Evolutionary conservation across 2,113 vertebrate genomes (phyloP), one percentile per base, ranked within the genome.

Genomic region (Cacatua alba): DNA sequence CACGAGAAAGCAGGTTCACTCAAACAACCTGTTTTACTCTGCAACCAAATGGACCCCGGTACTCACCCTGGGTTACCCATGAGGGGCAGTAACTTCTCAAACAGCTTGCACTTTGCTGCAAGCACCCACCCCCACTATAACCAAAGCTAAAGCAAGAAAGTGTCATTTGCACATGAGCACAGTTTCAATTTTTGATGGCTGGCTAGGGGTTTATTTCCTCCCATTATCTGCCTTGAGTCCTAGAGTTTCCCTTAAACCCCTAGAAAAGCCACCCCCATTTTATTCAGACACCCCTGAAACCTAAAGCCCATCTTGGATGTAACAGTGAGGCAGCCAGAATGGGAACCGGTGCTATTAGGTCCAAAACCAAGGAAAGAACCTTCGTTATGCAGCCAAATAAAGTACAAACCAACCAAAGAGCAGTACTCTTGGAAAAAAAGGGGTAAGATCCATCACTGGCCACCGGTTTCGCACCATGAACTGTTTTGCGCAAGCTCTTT

Each of bases 381-480:
- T 33, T 65, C 48, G 39, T 87, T 11, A 60, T 1, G 4, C 25
- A 63, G 37, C 17, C 37, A 65, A 62, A 69, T 48, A 48, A 91
- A 67, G 16, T 10, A 46, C 9, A 49, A 83, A 55, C 12, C 20
- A 41, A 55, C 31, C 53, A 14, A 9, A 17, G 25, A 77, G 10
- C 6, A 25, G 9, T 5, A 59, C 29, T 33, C 52, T 28, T 3
- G 24, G 16, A 7, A 29, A 78, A 52, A 86, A 79, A 55, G 14
- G 7, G 0, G 0, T 0, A 67, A 75, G 33, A 37, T 21, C n/a
- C 65, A n/a, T 8, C 0, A 0, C 48, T 9, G 62, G 25, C 55
- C 21, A 53, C 2, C 0, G 0, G 10, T 51, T 81, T 71, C 59
- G 67, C 25, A 59, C 8, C 9, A 2, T 2, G 4, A 80, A 62